Evolutionary conservation across 2,888 invertebrate genomes (phyloP).

Genomic region (Belgica antarctica): DNA sequence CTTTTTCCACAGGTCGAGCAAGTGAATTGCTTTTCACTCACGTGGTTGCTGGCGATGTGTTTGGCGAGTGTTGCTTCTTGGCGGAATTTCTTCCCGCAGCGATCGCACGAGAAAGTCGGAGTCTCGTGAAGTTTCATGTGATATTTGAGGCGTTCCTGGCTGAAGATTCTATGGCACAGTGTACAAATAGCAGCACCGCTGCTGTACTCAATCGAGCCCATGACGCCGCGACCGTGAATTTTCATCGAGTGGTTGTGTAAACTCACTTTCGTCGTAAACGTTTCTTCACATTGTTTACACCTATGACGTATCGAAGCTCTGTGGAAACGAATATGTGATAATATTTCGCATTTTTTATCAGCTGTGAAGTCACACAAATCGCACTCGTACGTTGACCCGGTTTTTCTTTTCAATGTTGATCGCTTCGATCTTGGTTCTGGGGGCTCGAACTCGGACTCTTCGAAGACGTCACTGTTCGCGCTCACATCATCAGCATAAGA

Average conservation of each 20-base stretch:
- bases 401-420: not conserved
- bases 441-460: too few species aligned
- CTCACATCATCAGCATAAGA: too few species aligned
- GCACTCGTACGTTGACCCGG: slow-evolving; percentile 1
- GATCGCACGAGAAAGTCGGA: slow-evolving; percentile 1
- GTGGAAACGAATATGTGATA: slow-evolving; percentile 30
- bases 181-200: not conserved
- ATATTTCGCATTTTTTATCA: slow-evolving; percentile 20
- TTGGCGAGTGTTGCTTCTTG: not conserved
- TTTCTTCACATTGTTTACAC: slow-evolving; percentile 16
- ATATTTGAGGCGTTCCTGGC: not conserved
- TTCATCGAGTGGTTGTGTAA: slow-evolving; percentile 33
- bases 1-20: slow-evolving; percentile 30
- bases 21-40: slow-evolving; percentile 5
- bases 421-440: not conserved
- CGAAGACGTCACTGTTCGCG: not conserved
- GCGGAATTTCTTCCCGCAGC: slow-evolving; percentile 14
- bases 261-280: not conserved
- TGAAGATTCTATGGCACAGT: slow-evolving; percentile 6
- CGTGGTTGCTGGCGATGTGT: not conserved
- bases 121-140: slow-evolving; percentile 29
- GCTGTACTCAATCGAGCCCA: slow-evolving; percentile 30
- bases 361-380: slow-evolving; percentile 24
- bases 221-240: slow-evolving; percentile 18
- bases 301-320: not conserved